Base-by-base conservation (phyloP, 1,140 invertebrate species). In the Pogonus chalceus region DNA sequence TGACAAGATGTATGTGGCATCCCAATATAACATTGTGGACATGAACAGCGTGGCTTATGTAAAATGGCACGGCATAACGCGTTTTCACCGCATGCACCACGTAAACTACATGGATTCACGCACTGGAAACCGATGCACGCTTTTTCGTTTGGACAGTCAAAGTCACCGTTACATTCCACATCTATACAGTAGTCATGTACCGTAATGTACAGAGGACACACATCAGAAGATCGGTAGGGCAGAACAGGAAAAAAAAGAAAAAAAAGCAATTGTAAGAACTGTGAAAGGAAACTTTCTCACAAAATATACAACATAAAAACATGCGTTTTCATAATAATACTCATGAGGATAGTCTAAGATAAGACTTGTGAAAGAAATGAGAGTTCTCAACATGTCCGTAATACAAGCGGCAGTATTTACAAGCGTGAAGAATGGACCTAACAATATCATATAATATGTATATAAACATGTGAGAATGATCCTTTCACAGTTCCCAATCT, bases 111-210 rank as follows among this genome's bases (percentile, higher is more conserved):
- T 58, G 90, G 91, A 74, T 94, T 89, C 71, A 88, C 79, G 72
- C 92, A 95, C 70, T 84, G 77, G 67, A 81, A 78, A 73, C 87
- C 85, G 71, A 91, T 82, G 79, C 92, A 95, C 67, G 88, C 87
- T 76, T 90, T 88, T 72, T 92, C 88, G 73, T 85, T 84, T 57
- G 88, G 82, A 76, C 92, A 95, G 74, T 92, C 89, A 76, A 81
- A 79, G 79, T 94, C 88, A 71, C 82, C 85, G 73, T 84, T 84
- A 76, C 91, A 94, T 81, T 90, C 85, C 77, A 84, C 84, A 77
- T 88, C 88, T 90, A 82, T 64, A 69, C 62, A n/a, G n/a, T n/a
- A n/a, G n/a, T 54, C 47, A 21, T 23, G 7, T 9, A 26, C 23
- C 16, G 26, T 51, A 9, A 35, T 21, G n/a, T 7, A 26, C n/a